Base-by-base conservation (phyloP, 2,888 invertebrate genomes). In the Spicauda simplicius region DNA sequence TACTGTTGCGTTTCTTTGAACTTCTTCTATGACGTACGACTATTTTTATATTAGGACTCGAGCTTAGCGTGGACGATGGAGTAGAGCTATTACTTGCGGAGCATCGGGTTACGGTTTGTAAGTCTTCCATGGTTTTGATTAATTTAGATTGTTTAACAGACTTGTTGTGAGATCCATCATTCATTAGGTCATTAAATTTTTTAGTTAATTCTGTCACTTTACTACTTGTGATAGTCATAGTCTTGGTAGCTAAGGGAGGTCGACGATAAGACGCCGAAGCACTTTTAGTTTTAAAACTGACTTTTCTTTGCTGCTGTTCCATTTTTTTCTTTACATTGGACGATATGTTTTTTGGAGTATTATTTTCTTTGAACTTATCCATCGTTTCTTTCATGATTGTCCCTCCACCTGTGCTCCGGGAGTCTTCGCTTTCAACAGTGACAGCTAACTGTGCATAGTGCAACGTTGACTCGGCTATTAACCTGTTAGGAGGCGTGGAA, bases 131-230 rank as follows among this genome's bases (percentile, higher is more conserved):
- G 79, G 93, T 87, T 76, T 94, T 94, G 25, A 83, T 85, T 63
- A 95, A 88, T 82, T 94, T 95, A 6, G 94, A 91, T 77, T 94
- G 94, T 72, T 94, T 94, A 52, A 94, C 80, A 8, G 94, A 78
- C 5, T 82, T 82, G 55, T 82, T 82, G 68, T 78, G 82, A 73
- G 90, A 87, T 25, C 72, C 70, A 73, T 94, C 93, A 62, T 81
- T 86, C 71, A 95, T 93, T 77, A 96, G 89, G 80, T 95, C 94
- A 79, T 96, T 96, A 77, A 96, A 96, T 78, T 96, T 96, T 72
- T 95, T 94, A 0, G 96, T 95, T 68, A 96, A 82, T 80, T 95
- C 95, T 57, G 96, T 95, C 45, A 96, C 96, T 82, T 94, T 94
- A 75, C 89, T 95, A 70, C 93, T 90, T 14, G 90, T 85, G 71